Conservation (phyloP, 2,797 vertebrate species). For the Pipistrellus kuhlii region DNA sequence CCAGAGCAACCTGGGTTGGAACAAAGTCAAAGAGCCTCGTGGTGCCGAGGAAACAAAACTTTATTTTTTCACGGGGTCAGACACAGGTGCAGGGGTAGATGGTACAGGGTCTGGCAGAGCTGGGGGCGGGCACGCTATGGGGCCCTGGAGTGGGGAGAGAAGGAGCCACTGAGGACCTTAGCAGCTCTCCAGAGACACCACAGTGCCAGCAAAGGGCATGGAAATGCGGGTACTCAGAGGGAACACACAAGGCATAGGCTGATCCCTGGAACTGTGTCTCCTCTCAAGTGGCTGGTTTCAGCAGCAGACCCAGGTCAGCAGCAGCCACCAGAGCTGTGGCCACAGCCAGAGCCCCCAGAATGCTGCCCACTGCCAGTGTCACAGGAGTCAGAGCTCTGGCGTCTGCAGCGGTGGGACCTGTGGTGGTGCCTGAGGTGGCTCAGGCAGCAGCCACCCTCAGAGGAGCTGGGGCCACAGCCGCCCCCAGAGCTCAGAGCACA, state of each 20-base stretch:
- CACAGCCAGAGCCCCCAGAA: background rate
- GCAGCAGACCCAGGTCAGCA: background rate
- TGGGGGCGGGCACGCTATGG: rapidly evolving
- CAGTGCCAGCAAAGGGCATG: rapidly evolving
- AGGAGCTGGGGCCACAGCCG: background rate
- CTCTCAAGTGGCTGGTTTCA: rapidly evolving
- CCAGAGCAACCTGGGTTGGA: background rate
- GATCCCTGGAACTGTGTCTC: background rate
- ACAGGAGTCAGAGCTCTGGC: background rate
- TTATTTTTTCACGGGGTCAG: conserved; percentile 44
- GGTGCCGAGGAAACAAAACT: background rate
- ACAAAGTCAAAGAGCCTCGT: background rate
- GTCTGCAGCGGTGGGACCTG: conserved; percentile 52
- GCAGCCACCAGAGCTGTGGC: conserved; percentile 27
- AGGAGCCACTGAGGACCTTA: background rate
- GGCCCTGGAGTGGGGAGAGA: background rate
- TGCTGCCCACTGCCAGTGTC: background rate
- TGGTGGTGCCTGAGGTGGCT: background rate
- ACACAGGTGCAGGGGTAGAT: background rate
- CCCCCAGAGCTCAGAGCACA: background rate
- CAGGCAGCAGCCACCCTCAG: background rate
- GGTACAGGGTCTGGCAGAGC: background rate
- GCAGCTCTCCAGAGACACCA: background rate
- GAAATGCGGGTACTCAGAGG: too few relatives aligned
- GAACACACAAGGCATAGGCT: background rate